Evolutionary conservation across 2,888 invertebrate genomes (phyloP).

Genomic region (Hypselothyrea guttata): DNA sequence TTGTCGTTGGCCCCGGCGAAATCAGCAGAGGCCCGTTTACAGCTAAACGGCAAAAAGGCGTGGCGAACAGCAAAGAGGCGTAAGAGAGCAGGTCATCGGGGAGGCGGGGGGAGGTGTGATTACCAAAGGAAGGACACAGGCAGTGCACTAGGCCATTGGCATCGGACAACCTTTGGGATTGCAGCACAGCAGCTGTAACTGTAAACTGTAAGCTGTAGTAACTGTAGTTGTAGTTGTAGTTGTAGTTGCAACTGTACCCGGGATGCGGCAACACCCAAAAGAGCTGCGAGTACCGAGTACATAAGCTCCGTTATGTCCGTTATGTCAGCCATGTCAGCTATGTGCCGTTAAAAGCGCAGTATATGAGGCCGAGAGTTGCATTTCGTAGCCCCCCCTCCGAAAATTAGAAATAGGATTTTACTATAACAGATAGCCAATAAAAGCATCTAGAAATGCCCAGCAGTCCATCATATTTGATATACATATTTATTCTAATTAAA

Average conservation of each 20-base stretch:
- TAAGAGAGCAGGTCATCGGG: constrained; percentile 1
- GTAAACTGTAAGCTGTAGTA: too few species aligned
- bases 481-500: too few species aligned
- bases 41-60: constrained; percentile 35
- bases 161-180: constrained; percentile 67
- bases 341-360: not conserved
- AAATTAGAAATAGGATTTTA: too few species aligned
- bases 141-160: constrained; percentile 76
- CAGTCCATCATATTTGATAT: too few species aligned
- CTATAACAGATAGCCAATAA: too few species aligned
- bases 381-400: too few species aligned
- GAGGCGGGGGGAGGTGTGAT: not conserved
- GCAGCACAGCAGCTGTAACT: constrained; percentile 58
- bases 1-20: constrained; percentile 54
- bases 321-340: constrained; percentile 10
- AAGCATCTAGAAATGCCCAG: too few species aligned
- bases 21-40: constrained; percentile 20
- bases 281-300: constrained; percentile 4
- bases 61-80: constrained; percentile 17
- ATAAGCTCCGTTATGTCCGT: constrained; percentile 38
- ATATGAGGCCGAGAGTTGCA: too few species aligned
- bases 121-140: not conserved
- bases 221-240: not conserved
- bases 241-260: constrained; percentile 38
- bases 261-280: constrained; percentile 46